Conservation (phyloP, 2,797 vertebrate species). For the Lerista edwardsae region DNA sequence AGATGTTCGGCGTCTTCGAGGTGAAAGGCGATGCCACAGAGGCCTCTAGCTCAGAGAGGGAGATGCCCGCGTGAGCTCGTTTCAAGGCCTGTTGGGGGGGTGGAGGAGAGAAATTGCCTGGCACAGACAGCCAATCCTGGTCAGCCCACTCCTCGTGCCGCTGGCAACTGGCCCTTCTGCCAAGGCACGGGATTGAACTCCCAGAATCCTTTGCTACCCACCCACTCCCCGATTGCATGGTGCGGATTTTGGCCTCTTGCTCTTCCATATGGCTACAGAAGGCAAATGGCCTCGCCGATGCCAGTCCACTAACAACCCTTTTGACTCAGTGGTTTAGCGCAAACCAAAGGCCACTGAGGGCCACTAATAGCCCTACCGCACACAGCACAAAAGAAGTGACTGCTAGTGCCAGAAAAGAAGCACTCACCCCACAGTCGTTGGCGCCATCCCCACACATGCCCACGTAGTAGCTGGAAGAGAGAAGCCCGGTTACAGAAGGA, state of each 20-base stretch:
- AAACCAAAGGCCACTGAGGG: no score
- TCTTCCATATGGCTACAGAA: no score
- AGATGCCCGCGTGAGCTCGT: constrained; percentile 62
- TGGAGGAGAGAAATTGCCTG: background rate
- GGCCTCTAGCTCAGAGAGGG: constrained; percentile 64
- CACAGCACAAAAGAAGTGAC: no score
- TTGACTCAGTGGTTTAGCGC: no score
- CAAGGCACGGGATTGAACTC: rapidly evolving
- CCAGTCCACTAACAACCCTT: no score
- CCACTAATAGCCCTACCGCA: no score
- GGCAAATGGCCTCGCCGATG: no score
- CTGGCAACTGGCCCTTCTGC: background rate
- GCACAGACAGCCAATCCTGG: no score
- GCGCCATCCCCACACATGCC: constrained; percentile 86
- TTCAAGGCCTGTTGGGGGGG: constrained; percentile 54
- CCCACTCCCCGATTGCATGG: no score
- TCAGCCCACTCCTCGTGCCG: no score
- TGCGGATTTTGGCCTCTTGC: background rate
- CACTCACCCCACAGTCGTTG: constrained; percentile 85
- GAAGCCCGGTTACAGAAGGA: background rate
- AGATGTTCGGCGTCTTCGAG: constrained; percentile 60
- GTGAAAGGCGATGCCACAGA: constrained; percentile 67
- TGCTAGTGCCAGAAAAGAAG: background rate
- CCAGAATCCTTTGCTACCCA: background rate
- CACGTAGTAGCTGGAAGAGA: constrained; percentile 79